Evolutionary conservation across 2,888 invertebrate genomes (phyloP), one percentile per base, ranked within the genome.

Genomic region (Lepidocyrtoides sp.): DNA sequence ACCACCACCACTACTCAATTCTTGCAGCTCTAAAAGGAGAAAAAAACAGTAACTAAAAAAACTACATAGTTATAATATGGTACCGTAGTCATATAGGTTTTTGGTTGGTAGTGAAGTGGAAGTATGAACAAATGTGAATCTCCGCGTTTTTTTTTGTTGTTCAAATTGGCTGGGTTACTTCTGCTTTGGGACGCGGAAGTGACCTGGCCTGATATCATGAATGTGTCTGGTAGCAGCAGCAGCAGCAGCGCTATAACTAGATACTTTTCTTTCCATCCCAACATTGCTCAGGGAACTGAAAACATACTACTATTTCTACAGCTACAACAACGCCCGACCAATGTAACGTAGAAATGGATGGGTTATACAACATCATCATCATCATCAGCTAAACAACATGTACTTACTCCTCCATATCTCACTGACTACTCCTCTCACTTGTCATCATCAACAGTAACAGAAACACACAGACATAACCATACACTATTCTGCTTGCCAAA

Each of bases 171-270:
- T 69, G 32, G 44, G 75, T 75, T 75, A 48, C 75, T 75, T 48
- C 7, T 75, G 75, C 17, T 69, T 20, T 48, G 75, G 75, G 75
- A 75, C 75, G 75, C 75, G 75, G 75, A 75, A 75, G 75, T 75
- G 75, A 72, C 36, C 75, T 48, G 75, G 41, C 36, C 75, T 48
- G 75, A 48, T 48, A 69, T 26, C 10, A 66, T 20, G 72, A 10
- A 36, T 29, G 32, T 69, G 66, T 36, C 66, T 36, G 32, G 29
- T 1, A n/a, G n/a, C 0, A 5, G 26, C 14, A 60, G 12, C 10
- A 26, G 26, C 26, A 60, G 26, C 0, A 66, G 66, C 36, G 23
- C 23, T 54, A 32, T 5, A 14, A 5, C 66, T 63, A 17, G 17
- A 5, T 36, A 63, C 32, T 32, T 63, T 63, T 26, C 14, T 26